These are phyloP conservation scores for Hermaeophaga mercurialis DNA, from an alignment of 2,888 invertebrate genomes.

Conservation along the genomic window DNA sequence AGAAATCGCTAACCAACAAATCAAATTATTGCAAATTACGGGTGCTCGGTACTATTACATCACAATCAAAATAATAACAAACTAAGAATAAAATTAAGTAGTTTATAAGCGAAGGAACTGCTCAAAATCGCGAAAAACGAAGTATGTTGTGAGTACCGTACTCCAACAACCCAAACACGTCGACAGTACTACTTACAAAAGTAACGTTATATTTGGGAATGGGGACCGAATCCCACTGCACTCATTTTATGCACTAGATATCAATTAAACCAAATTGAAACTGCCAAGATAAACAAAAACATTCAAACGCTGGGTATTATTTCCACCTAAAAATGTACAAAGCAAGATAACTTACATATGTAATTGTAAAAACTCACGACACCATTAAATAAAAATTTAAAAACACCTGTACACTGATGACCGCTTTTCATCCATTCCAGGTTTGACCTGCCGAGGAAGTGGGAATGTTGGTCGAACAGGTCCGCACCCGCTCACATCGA, in stretches of 20 bases:
- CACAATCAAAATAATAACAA: constrained; percentile 42
- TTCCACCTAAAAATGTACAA: constrained; percentile 31
- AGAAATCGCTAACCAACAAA: constrained; percentile 31
- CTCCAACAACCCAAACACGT: constrained; percentile 39
- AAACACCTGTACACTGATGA: constrained; percentile 59
- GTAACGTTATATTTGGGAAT: constrained; percentile 55
- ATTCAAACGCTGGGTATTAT: constrained; percentile 34
- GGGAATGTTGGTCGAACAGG: constrained; percentile 52
- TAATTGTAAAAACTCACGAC: constrained; percentile 31
- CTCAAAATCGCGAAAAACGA: constrained; percentile 22
- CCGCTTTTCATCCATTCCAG: constrained; percentile 60
- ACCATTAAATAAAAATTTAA: constrained; percentile 54
- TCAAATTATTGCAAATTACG: constrained; percentile 25
- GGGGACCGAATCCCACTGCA: constrained; percentile 50
- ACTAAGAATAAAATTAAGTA: constrained; percentile 17
- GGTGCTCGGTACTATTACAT: constrained; percentile 49
- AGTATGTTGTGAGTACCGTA: constrained; percentile 25
- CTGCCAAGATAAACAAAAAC: constrained; percentile 40
- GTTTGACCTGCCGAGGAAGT: constrained; percentile 58
- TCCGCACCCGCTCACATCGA: constrained; percentile 37
- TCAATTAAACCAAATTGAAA: constrained; percentile 53
- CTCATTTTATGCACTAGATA: constrained; percentile 55
- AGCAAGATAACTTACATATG: constrained; percentile 38
- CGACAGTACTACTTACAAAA: constrained; percentile 44
- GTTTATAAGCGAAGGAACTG: constrained; percentile 2